phyloP scores from a whole-genome alignment of 2,888 invertebrate genomes.

The Apeira syringaria region DNA sequence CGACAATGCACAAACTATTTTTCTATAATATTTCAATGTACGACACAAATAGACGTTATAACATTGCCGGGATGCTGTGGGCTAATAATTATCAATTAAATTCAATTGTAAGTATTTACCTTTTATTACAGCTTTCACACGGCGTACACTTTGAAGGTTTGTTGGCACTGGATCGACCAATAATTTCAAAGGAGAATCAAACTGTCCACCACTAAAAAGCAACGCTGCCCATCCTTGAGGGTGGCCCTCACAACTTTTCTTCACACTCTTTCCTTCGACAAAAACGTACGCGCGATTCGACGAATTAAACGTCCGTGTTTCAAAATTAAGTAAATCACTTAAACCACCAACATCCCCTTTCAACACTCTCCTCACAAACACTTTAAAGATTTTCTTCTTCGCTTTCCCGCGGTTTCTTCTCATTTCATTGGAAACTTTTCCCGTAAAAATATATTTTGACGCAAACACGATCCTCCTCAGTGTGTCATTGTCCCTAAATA shows the following conservation, averaged over 20 bases:
- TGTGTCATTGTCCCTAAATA: slow-evolving; percentile 70
- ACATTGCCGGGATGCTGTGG: no score
- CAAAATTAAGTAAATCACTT: slow-evolving; percentile 73
- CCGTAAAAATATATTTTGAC: slow-evolving; percentile 77
- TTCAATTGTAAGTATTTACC: slow-evolving; percentile 43
- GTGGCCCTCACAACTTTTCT: slow-evolving; percentile 44
- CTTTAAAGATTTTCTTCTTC: slow-evolving; percentile 67
- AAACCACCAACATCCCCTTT: slow-evolving; percentile 72
- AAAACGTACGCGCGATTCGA: slow-evolving; percentile 68
- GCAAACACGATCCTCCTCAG: slow-evolving; percentile 63
- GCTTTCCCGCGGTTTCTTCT: slow-evolving; percentile 54
- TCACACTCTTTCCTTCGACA: slow-evolving; percentile 59
- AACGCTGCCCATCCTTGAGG: slow-evolving; percentile 62
- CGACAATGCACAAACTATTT: no score
- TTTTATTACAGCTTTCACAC: slow-evolving; percentile 72
- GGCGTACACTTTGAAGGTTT: slow-evolving; percentile 66
- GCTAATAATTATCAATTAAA: no score
- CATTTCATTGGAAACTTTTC: slow-evolving; percentile 72
- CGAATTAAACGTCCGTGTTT: slow-evolving; percentile 67
- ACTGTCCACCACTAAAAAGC: slow-evolving; percentile 57
- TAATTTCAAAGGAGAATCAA: slow-evolving; percentile 61
- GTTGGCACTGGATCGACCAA: slow-evolving; percentile 72
- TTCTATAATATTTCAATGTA: no score
- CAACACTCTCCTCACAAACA: slow-evolving; percentile 71
- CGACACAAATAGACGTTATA: no score